phyloP scores from a whole-genome alignment of 2,888 invertebrate genomes.

The Sicus ferrugineus region DNA sequence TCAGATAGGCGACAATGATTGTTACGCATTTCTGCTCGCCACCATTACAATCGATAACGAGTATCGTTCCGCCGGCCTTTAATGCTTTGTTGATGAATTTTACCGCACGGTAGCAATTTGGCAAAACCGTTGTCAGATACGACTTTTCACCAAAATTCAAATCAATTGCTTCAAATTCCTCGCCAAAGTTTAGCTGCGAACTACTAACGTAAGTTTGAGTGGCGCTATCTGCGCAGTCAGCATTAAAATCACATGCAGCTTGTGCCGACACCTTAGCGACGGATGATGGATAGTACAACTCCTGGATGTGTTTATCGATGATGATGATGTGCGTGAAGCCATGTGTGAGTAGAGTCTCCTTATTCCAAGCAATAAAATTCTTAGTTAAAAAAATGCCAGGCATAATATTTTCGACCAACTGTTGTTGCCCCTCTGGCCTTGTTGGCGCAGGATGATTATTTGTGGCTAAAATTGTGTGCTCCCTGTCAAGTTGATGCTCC shows the following conservation, averaged over 20 bases:
- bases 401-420: slow-evolving; percentile 49
- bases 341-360: slow-evolving; percentile 48
- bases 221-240: slow-evolving; percentile 23
- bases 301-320: slow-evolving; percentile 53
- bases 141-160: slow-evolving; percentile 56
- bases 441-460: slow-evolving; percentile 11
- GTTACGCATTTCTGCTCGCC: slow-evolving; percentile 55
- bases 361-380: slow-evolving; percentile 48
- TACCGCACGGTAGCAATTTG: slow-evolving; percentile 56
- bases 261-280: slow-evolving; percentile 32
- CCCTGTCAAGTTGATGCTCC: neutral
- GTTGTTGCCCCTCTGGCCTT: slow-evolving; percentile 32
- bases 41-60: slow-evolving; percentile 53
- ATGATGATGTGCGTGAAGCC: slow-evolving; percentile 54
- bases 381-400: slow-evolving; percentile 54
- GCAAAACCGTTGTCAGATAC: slow-evolving; percentile 53
- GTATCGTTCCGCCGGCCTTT: slow-evolving; percentile 48
- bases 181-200: slow-evolving; percentile 42
- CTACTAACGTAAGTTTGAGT: neutral
- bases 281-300: slow-evolving; percentile 46
- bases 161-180: slow-evolving; percentile 50
- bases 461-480: neutral
- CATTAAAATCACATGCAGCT: slow-evolving; percentile 33
- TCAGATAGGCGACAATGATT: slow-evolving; percentile 54
- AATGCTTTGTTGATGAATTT: slow-evolving; percentile 54